Evolutionary conservation across 2,797 vertebrate species (phyloP).

Genomic region (Melanotaenia pygmaea): DNA sequence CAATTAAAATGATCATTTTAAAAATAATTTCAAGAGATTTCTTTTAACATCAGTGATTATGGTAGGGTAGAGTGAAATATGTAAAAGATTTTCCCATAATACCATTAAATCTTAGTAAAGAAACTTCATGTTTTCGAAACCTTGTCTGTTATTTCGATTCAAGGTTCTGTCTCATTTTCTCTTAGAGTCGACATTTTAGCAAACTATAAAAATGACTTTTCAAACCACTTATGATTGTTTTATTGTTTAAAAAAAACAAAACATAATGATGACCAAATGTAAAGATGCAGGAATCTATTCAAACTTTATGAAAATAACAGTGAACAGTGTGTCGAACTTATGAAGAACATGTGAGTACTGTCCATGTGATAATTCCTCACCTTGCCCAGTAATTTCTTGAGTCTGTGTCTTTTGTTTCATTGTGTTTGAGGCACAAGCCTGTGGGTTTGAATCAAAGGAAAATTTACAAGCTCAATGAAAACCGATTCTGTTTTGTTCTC

Average conservation of each 20-base stretch:
- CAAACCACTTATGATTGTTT: slow-evolving; percentile 1
- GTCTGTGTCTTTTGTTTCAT: slow-evolving; percentile 43
- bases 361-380: slow-evolving; percentile 41
- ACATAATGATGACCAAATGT: slow-evolving; percentile 2
- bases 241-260: neutral
- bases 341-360: slow-evolving; percentile 24
- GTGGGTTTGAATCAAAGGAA: slow-evolving; percentile 33
- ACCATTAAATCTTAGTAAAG: slow-evolving; percentile 1
- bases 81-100: neutral
- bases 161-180: slow-evolving; percentile 6
- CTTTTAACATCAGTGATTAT: neutral
- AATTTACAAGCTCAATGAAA: slow-evolving; percentile 35
- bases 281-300: neutral
- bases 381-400: slow-evolving; percentile 34
- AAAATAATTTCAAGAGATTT: neutral
- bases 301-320: slow-evolving; percentile 3
- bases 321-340: slow-evolving; percentile 14
- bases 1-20: too few relatives aligned
- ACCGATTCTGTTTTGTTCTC: slow-evolving; percentile 24
- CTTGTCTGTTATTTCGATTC: neutral
- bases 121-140: neutral
- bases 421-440: slow-evolving; percentile 50
- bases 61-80: neutral
- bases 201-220: neutral
- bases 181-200: neutral